Evolutionary conservation across 1,140 invertebrate genomes (phyloP), one percentile per base, ranked within the genome.

Genomic region (Sminthurides bifidus): DNA sequence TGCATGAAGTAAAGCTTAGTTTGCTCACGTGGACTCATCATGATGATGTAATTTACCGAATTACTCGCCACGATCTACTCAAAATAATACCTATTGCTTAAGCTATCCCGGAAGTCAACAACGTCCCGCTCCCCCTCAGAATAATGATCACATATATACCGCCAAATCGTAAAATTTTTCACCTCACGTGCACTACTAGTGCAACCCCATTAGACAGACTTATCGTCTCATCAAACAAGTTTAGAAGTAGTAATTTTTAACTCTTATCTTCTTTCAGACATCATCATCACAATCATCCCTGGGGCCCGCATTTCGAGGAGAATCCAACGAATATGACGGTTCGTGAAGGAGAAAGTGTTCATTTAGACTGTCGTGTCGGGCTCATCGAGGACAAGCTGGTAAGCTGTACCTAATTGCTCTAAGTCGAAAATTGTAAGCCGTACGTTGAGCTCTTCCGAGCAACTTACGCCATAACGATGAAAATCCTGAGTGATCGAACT

Each of bases 301-400:
- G 80, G 72, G 81, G 83, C 1, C 84, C 84, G 6, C 86, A 83
- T 69, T 87, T 86, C 68, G 81, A 85, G 67, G 83, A 84, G 58
- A 73, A 72, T 41, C 68, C 72, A 29, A 65, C 70, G 29, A 78
- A 77, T 59, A 65, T 77, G 30, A 77, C 75, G 21, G 71, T 74
- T 14, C 70, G 73, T 38, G 74, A 76, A 24, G 75, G 75, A 19
- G 72, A 67, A 51, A 75, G 69, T 3, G 71, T 75, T 14, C 63
- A 68, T 17, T 68, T 77, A 3, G 73, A 77, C 62, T 78, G 76
- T 62, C 68, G 72, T 27, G 74, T 77, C 45, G 76, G 75, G 19
- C 73, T 78, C 69, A 71, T 77, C 8, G 73, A 74, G 4, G 72
- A 76, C 60, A 75, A 75, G 60, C 69, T 74, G 70, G 76, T 77